These are phyloP conservation scores for Pachypeltis micranthus DNA, from an alignment of 1,140 invertebrate species.

Conservation along the genomic window DNA sequence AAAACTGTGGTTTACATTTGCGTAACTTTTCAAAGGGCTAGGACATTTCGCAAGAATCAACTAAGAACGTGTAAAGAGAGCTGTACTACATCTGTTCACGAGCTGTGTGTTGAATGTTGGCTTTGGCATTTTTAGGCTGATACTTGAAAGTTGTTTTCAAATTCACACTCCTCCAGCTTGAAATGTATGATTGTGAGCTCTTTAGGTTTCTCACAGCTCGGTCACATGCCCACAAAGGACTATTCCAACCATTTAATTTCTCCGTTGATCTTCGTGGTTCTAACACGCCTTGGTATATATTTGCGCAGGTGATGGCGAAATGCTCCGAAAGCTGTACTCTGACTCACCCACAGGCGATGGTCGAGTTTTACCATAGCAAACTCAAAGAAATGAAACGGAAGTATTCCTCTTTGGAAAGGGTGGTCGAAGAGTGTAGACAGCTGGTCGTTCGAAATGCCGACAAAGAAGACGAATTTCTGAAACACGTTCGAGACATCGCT, in stretches of 20 bases:
- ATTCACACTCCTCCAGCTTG: too few species aligned
- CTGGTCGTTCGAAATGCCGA: conserved; percentile 3
- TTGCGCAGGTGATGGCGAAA: conserved; percentile 9
- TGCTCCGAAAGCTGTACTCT: background rate
- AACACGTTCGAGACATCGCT: conserved; percentile 3
- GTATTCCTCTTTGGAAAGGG: background rate
- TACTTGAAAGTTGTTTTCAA: too few species aligned
- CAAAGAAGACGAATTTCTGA: conserved; percentile 6
- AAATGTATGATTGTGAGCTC: too few species aligned
- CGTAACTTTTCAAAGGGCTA: background rate
- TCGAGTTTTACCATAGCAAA: conserved; percentile 18
- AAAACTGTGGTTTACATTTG: background rate
- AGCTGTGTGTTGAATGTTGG: too few species aligned
- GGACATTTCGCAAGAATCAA: background rate
- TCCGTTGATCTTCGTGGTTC: too few species aligned
- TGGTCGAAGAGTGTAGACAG: conserved; percentile 12
- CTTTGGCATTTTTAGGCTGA: too few species aligned
- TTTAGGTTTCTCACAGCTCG: too few species aligned
- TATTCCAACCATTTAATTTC: too few species aligned
- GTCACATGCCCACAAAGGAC: too few species aligned
- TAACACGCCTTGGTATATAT: conserved; percentile 2
- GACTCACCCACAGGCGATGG: background rate
- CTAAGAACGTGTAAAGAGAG: too few species aligned
- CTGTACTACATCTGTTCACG: too few species aligned
- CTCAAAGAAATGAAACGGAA: conserved; percentile 8